Evolutionary conservation across 2,113 vertebrate species (phyloP), one percentile per base, ranked within the genome.

Genomic region (Eupsittula cactorum): DNA sequence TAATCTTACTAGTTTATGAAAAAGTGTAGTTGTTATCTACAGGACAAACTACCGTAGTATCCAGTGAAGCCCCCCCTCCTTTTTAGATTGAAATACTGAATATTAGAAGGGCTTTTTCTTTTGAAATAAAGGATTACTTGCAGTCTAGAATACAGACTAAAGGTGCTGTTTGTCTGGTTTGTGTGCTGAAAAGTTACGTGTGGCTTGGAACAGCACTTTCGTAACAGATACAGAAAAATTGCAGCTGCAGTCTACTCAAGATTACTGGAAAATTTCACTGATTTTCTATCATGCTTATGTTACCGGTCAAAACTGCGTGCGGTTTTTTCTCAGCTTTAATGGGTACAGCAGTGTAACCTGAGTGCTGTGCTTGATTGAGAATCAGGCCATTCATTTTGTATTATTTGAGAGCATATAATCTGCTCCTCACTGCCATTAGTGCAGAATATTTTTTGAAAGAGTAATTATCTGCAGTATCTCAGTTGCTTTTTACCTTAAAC

Each of bases 1-100:
- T 28, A 12, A 4, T 28, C 13, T n/a, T 35, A 35, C 9, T 37
- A 25, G 9, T 3, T 14, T 46, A 20, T 13, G 25, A 8, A 37
- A 19, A 77, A 62, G 17, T 13, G 28, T 14, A 24, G 13, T 6
- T 15, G 2, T 57, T 74, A 8, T 6, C 6, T 19, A 6, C 11
- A 10, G 25, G 15, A 9, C 5, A 0, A 49, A 13, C 25, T 50
- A 46, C 42, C 17, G 42, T 17, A 11, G 6, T 49, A 11, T 46
- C 24, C 24, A 8, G 2, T 53, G 2, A 49, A 68, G 9, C 2
- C 28, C 7, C 17, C 16, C 21, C 24, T 7, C 1, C 1, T 1
- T 20, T 27, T 74, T 27, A 2, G 29, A 9, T 6, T n/a, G 23
- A 59, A 33, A 28, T 33, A 16, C 5, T 16, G 31, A 21, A 15